Base-by-base conservation (phyloP, 2,113 vertebrate genomes). In the Marmota flaviventris region DNA sequence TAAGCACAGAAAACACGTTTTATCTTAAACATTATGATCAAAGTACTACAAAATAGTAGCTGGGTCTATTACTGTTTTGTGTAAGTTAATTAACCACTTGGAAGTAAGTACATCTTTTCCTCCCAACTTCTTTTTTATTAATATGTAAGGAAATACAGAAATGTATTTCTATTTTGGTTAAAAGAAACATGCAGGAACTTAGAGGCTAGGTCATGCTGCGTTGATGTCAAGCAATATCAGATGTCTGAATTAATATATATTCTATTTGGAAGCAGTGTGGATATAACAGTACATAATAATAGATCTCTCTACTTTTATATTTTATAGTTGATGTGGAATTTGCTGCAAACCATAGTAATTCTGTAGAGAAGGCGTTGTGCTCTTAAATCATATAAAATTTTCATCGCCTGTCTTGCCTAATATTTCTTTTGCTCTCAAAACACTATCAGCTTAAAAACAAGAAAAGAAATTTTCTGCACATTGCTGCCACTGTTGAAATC, bases 301-400 rank as follows among this genome's bases (percentile, higher is more conserved):
- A 95, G 83, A 69, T 5, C 9, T 86, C 42, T 84, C 89, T 92
- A 76, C 67, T 85, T 96, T 94, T 93, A 85, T 96, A 92, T 97
- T 97, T 96, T 63, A 72, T 85, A 77, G 84, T 63, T 90, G 89
- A 92, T 92, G 77, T 95, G 87, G 77, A 92, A 97, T 97, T 95
- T 93, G 53, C 95, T 97, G 87, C 72, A 94, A 96, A 97, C 86
- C 76, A 85, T 58, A 97, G 61, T 89, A 92, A 95, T 97, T 95
- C 91, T 95, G 39, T 69, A 78, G 67, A 97, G 84, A 93, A 88
- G 20, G 29, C 1, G 0, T 78, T 92, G 14, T 87, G 45, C 76
- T 98, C 84, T 96, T 97, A 97, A 98, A 97, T 97, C 94, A 97
- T 73, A 96, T 88, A 90, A 96, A 92, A 94, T 70, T 97, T 96